Conservation (phyloP, 2,113 vertebrate species). For the Heterotis niloticus region DNA sequence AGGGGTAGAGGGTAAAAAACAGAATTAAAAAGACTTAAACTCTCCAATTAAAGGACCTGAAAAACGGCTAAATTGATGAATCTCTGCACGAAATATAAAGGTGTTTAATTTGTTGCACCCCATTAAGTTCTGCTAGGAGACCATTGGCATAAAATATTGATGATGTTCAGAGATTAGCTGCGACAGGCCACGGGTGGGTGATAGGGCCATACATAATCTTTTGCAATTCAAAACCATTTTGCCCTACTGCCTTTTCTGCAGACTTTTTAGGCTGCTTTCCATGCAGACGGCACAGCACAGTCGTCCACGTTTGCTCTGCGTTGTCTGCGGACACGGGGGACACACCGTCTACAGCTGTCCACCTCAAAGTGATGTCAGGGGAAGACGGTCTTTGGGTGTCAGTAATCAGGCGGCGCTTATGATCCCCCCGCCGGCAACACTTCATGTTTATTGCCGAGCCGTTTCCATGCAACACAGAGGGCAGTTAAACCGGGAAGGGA, state of each 20-base stretch:
- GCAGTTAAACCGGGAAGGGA: not conserved
- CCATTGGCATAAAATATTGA: slow-evolving; percentile 21
- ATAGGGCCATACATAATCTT: slow-evolving; percentile 9
- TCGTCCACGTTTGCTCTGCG: not conserved
- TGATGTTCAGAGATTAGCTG: not conserved
- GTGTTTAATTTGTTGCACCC: slow-evolving; percentile 13
- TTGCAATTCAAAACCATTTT: not conserved
- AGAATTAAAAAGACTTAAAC: slow-evolving; percentile 4
- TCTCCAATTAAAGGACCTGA: slow-evolving; percentile 14
- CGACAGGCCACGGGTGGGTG: not conserved
- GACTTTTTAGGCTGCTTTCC: not conserved
- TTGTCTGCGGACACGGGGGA: not conserved
- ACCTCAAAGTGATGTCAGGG: not conserved
- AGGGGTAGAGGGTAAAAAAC: not conserved
- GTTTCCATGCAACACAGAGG: not conserved
- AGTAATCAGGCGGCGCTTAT: not conserved
- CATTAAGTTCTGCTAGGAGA: slow-evolving; percentile 12
- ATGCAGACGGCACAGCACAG: not conserved
- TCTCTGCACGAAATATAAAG: slow-evolving; percentile 12
- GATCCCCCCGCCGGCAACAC: not conserved
- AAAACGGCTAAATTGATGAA: slow-evolving; percentile 2
- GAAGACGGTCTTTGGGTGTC: not conserved
- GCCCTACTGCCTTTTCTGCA: not conserved
- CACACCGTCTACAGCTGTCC: not conserved
- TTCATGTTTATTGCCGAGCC: not conserved